A percentile compares a stretch with the other conserved stretches of the same genome.
Evolutionary conservation across 2,113 vertebrate species (phyloP).

Genomic region (Leucopsar rothschildi): DNA sequence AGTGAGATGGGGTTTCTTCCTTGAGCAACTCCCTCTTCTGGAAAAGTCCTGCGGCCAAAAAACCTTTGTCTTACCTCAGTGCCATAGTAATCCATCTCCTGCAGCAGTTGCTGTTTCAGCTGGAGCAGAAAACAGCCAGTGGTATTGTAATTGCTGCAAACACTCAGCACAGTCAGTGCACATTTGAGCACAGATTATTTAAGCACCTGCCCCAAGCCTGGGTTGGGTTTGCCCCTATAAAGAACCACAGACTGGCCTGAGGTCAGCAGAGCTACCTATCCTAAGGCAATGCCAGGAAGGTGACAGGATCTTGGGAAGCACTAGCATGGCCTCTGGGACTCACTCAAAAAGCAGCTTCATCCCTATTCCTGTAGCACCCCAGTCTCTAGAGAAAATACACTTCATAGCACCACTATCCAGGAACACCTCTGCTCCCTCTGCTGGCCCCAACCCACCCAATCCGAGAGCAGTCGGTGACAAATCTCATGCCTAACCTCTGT

Average conservation of each 20-base stretch:
- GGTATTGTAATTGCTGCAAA: neutral
- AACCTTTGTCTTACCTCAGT: neutral
- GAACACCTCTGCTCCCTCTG: accelerated
- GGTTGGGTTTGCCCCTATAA: neutral
- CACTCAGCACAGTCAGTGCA: neutral
- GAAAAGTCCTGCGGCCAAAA: neutral
- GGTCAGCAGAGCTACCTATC: neutral
- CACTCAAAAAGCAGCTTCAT: neutral
- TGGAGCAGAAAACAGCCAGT: neutral
- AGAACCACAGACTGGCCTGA: neutral
- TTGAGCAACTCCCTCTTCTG: neutral
- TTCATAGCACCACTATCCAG: neutral
- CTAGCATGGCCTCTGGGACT: neutral
- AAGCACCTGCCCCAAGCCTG: neutral
- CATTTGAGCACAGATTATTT: neutral
- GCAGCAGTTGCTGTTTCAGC: neutral
- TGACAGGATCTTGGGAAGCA: neutral
- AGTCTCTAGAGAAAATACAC: neutral
- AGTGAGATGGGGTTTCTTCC: neutral
- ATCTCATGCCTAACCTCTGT: neutral
- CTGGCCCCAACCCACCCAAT: neutral
- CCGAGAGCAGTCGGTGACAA: accelerated
- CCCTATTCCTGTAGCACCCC: neutral
- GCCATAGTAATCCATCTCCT: neutral
- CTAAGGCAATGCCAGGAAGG: neutral